Evolutionary conservation across 2,888 invertebrate species (phyloP), one percentile per base, ranked within the genome.

Genomic region (Hypolimnas misippus): DNA sequence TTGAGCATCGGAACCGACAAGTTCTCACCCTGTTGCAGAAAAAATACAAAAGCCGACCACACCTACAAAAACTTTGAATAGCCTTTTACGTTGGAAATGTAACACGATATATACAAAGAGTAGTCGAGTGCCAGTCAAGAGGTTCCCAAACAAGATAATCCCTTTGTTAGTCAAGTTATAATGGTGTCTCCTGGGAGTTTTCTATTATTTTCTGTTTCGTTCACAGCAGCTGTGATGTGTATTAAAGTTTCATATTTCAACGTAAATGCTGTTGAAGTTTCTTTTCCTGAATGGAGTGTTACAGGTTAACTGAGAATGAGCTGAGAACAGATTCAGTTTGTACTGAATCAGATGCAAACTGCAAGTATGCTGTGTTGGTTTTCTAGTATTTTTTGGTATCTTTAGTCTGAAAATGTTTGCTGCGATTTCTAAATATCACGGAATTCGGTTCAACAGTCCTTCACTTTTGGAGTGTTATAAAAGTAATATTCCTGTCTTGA

Each of bases 81-180:
- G 80, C 77, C 81, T 79, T 79, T 49, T 76, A 71, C 70, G 70
- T 75, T 73, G 71, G 75, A 82, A 85, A 81, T 76, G 88, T 77
- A 73, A 75, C 69, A 74, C 75, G 73, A 76, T 82, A 89, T 87
- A 84, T 79, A 82, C 79, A 81, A 83, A 82, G 83, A 78, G 76
- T 79, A 77, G 77, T 79, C 81, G 84, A 88, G 86, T 82, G 82
- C 81, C 84, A 84, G 88, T 89, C 89, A 89, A 90, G 89, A 89
- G 88, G 87, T 87, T 89, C 86, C 85, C 87, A 89, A 90, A 90
- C 89, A 89, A 87, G 88, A 89, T 87, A 90, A 86, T 89, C 87
- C 83, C 62, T 84, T 78, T 82, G 84, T 89, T 88, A 86, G 87
- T 49, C 49, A 14, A 29, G 49, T 49, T 49, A 49, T 80, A 81